Base-by-base conservation (phyloP, 2,113 vertebrate species). In the Sinocyclocheilus rhinocerous region DNA sequence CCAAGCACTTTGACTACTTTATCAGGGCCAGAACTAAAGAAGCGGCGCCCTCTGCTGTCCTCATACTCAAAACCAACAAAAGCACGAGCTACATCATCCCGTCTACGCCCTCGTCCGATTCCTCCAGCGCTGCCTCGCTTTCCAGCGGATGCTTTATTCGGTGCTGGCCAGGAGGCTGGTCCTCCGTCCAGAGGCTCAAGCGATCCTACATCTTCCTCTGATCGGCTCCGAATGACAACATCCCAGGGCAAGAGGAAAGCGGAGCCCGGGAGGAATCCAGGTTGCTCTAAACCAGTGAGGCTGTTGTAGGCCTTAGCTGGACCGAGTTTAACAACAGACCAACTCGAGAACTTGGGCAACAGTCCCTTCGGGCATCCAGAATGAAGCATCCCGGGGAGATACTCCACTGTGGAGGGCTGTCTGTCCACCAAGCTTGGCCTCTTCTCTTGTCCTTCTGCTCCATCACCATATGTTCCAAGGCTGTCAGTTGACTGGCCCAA, bases 51-150 rank as follows among this genome's bases (percentile, higher is more conserved):
- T 42, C 98, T 93, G 26, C 97, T 95, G 1, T 99, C 98, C 91
- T 99, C 98, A 0, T 99, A 99, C 48, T 99, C 98, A 6, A 99
- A 99, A 0, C 98, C 98, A n/a, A 99, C 97, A 2, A 97, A 99
- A n/a, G 97, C 96, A 20, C 98, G 95, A 4, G 97, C 97, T 85
- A 98, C 95, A 50, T 99, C 98, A 1, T 99, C 98, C 78, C 98
- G 92, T 29, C 98, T 92, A 57, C 98, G 95, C 61, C 97, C 95
- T 86, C 98, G 92, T 1, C 97, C 97, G 42, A 97, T 95, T 6
- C 97, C 96, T 1, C 97, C 96, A 0, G 96, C 91, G 1, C 96
- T 95, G 20, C 97, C 94, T 2, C 95, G 95, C 89, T 99, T 99
- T 1, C 96, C 96, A 7, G 95, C 94, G 22, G 96, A 89, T 0